Evolutionary conservation across 23 tunicate genomes (phyloP).

Genomic region (Diplosoma virens): DNA sequence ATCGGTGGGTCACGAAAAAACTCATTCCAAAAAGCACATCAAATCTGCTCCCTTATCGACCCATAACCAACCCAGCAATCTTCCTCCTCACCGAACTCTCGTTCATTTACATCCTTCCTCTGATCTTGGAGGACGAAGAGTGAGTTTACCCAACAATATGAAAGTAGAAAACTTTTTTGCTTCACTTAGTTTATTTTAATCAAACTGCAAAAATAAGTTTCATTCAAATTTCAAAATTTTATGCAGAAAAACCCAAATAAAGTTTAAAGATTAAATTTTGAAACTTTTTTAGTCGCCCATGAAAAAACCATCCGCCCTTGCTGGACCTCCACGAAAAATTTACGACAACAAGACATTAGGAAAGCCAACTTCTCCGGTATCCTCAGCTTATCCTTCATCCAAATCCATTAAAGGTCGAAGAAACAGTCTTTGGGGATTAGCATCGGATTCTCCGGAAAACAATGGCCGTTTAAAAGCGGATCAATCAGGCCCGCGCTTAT

Average conservation of each 20-base stretch:
- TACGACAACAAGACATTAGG: conserved; percentile 48
- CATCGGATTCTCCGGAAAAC: not conserved
- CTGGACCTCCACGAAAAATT: conserved; percentile 49
- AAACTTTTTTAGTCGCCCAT: conserved; percentile 3
- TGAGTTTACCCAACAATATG: conserved; percentile 38
- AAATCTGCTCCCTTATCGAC: conserved; percentile 42
- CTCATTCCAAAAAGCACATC: conserved; percentile 22
- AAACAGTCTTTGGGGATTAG: not conserved
- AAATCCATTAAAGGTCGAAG: not conserved
- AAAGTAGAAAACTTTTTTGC: too few relatives aligned
- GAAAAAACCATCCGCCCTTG: conserved; percentile 15
- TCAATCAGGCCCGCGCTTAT: not conserved
- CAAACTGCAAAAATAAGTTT: too few relatives aligned
- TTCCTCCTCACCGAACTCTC: not conserved
- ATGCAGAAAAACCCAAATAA: too few relatives aligned
- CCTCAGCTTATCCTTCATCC: not conserved
- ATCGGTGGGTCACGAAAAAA: not conserved
- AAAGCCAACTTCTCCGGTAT: conserved; percentile 1
- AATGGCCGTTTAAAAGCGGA: not conserved
- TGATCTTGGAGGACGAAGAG: conserved; percentile 11
- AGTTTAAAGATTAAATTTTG: too few relatives aligned
- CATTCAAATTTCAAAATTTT: too few relatives aligned
- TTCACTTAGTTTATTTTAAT: too few relatives aligned
- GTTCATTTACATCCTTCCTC: conserved; percentile 15
- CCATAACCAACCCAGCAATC: not conserved